Conservation (phyloP, 1,140 invertebrate genomes). For the Pectinophora gossypiella region DNA sequence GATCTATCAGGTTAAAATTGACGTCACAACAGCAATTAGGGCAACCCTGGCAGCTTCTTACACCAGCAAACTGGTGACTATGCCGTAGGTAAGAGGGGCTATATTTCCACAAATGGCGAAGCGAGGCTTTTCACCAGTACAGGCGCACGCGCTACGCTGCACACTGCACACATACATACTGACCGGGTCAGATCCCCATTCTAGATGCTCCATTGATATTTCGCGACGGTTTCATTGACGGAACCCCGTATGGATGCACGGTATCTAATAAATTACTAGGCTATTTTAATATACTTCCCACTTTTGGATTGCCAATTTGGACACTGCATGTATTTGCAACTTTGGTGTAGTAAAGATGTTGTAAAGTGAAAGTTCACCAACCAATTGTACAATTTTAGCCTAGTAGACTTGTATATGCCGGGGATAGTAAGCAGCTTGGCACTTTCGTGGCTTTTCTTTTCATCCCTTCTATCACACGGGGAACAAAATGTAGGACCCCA, state of each 20-base stretch:
- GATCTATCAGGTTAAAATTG: slow-evolving; percentile 2
- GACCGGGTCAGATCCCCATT: slow-evolving; percentile 56
- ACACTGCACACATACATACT: slow-evolving; percentile 38
- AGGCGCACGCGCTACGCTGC: slow-evolving; percentile 16
- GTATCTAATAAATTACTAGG: too few relatives aligned
- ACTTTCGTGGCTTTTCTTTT: too few relatives aligned
- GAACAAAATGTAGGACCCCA: too few relatives aligned
- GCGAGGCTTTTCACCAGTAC: slow-evolving; percentile 10
- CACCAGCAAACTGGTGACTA: not conserved
- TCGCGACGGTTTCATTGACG: slow-evolving; percentile 60
- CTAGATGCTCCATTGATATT: slow-evolving; percentile 66
- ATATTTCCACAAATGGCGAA: slow-evolving; percentile 13
- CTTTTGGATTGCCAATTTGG: too few relatives aligned
- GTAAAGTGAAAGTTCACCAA: too few relatives aligned
- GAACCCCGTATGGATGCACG: slow-evolving; percentile 17
- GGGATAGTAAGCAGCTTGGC: too few relatives aligned
- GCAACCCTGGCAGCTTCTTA: not conserved
- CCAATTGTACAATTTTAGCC: too few relatives aligned
- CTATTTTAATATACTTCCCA: too few relatives aligned
- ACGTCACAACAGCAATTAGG: slow-evolving; percentile 1
- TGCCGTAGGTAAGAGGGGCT: slow-evolving; percentile 5
- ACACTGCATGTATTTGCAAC: too few relatives aligned
- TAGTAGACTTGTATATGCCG: too few relatives aligned
- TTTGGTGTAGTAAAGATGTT: too few relatives aligned
- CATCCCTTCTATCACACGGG: too few relatives aligned